Evolutionary conservation across 1,140 invertebrate genomes (phyloP).

Genomic region (Helicoverpa zea): DNA sequence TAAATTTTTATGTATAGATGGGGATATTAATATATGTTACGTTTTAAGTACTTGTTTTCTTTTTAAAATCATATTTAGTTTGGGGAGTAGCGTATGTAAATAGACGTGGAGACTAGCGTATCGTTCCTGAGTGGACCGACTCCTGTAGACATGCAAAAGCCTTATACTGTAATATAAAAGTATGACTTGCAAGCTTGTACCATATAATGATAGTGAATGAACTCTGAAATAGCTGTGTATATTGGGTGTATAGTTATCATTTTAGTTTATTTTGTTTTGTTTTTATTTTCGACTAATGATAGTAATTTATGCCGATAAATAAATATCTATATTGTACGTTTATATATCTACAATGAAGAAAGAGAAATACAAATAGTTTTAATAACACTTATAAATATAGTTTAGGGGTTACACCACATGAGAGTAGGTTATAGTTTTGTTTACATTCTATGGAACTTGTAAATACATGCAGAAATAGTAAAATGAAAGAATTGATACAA

Average conservation of each 20-base stretch:
- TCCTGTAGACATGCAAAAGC: conserved; percentile 71
- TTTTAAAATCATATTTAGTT: conserved; percentile 60
- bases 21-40: conserved; percentile 85
- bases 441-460: conserved; percentile 82
- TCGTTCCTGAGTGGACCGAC: conserved; percentile 51
- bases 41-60: conserved; percentile 78
- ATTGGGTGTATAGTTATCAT: conserved; percentile 85
- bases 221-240: conserved; percentile 82
- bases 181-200: conserved; percentile 79
- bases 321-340: conserved; percentile 80
- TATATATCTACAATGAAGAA: conserved; percentile 74
- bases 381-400: conserved; percentile 84
- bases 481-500: conserved; percentile 84
- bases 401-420: conserved; percentile 81
- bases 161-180: conserved; percentile 81
- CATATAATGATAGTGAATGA: conserved; percentile 81
- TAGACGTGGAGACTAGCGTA: conserved; percentile 61
- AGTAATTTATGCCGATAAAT: conserved; percentile 86
- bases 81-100: conserved; percentile 74
- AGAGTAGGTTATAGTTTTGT: conserved; percentile 85
- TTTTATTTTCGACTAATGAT: conserved; percentile 83
- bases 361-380: conserved; percentile 84
- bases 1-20: conserved; percentile 85
- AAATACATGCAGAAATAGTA: conserved; percentile 83
- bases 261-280: conserved; percentile 77